Conservation (phyloP, 2,888 invertebrate genomes). For the Bugulina stolonifera region DNA sequence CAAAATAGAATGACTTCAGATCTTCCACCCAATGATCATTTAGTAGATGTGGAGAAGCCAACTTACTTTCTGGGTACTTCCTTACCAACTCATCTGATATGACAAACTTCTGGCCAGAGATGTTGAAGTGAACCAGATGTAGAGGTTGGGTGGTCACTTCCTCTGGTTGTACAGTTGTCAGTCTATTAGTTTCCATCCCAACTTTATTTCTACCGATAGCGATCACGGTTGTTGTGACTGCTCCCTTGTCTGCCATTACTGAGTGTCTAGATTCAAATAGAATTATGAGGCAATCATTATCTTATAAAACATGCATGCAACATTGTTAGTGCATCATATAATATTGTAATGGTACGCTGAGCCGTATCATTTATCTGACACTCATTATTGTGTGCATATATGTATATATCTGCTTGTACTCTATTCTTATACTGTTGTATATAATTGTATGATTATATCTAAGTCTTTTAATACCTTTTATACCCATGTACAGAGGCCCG, state of each 20-base stretch:
- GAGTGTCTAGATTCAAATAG: no score
- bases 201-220: constrained; percentile 3
- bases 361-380: no score
- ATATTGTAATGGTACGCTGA: no score
- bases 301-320: no score
- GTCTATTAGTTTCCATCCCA: not conserved
- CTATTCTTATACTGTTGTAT: no score
- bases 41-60: not conserved
- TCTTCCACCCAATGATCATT: constrained; percentile 7
- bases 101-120: constrained; percentile 17
- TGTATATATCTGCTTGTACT: no score
- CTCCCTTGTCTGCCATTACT: not conserved
- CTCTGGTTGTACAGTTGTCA: not conserved
- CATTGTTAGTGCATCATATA: no score
- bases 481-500: no score
- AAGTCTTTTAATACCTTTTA: no score
- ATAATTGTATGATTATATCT: no score
- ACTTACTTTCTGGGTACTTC: not conserved
- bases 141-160: not conserved
- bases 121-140: constrained; percentile 6
- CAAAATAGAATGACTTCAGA: not conserved
- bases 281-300: no score
- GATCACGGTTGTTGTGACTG: not conserved
- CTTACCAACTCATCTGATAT: not conserved
- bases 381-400: no score